Conservation (phyloP, 2,113 vertebrate genomes). For the Amphiprion percula region DNA sequence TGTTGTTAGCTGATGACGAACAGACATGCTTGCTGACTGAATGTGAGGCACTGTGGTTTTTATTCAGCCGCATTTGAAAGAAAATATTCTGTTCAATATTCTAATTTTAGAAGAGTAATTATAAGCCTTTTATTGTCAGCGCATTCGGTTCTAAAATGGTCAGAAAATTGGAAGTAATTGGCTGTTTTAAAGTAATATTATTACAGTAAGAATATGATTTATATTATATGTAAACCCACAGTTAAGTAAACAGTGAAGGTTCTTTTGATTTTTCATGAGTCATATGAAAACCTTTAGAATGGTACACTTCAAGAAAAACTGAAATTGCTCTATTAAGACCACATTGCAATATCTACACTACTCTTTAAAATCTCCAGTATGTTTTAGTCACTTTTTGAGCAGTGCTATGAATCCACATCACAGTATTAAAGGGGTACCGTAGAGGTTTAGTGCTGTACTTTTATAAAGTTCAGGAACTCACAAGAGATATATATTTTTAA, state of each 20-base stretch:
- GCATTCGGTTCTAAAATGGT: slow-evolving; percentile 21
- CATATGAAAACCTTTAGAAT: not conserved
- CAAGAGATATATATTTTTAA: not conserved
- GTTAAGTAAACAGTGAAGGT: not conserved
- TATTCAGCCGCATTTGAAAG: slow-evolving; percentile 21
- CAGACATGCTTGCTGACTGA: slow-evolving; percentile 49
- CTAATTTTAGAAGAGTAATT: slow-evolving; percentile 18
- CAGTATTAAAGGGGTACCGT: not conserved
- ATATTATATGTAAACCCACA: slow-evolving; percentile 21
- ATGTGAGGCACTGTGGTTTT: slow-evolving; percentile 26
- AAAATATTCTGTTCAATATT: slow-evolving; percentile 42
- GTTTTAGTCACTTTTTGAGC: not conserved
- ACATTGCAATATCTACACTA: not conserved
- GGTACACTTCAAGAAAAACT: not conserved
- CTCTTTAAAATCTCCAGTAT: not conserved
- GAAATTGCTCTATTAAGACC: slow-evolving; percentile 10
- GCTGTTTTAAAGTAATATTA: slow-evolving; percentile 21
- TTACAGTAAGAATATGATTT: slow-evolving; percentile 15
- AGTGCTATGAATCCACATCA: slow-evolving; percentile 1
- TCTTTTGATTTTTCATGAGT: slow-evolving; percentile 9
- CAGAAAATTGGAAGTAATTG: slow-evolving; percentile 19
- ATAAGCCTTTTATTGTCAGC: slow-evolving; percentile 14
- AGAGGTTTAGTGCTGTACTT: not conserved
- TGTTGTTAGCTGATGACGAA: slow-evolving; percentile 59
- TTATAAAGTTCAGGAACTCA: not conserved